Percentiles rank a stretch among this genome's conserved stretches.
Conservation (phyloP, 2,113 vertebrate genomes). For the Platichthys stellatus region DNA sequence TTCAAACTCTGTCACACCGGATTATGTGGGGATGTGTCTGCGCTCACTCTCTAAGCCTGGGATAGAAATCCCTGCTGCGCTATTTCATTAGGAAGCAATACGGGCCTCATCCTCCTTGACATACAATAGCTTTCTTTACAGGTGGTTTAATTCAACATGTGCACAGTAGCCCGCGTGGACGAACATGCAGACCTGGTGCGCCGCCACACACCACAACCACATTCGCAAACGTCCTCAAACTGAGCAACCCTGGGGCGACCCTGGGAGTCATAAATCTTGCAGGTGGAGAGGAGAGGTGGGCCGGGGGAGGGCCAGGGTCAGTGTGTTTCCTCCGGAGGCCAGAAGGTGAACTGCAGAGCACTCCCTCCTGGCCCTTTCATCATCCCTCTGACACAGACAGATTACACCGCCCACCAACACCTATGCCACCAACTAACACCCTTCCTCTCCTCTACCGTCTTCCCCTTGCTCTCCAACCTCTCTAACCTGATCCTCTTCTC, state of each 20-base stretch:
- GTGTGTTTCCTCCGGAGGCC: conserved; percentile 78
- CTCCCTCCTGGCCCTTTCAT: conserved; percentile 77
- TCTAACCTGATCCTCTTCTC: conserved; percentile 60
- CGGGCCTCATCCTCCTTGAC: conserved; percentile 60
- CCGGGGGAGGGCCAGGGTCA: conserved; percentile 72
- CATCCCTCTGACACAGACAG: conserved; percentile 78
- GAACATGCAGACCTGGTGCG: background rate
- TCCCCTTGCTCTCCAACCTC: conserved; percentile 34
- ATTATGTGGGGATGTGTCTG: conserved; percentile 51
- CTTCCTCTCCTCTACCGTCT: conserved; percentile 36
- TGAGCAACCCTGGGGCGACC: conserved; percentile 63
- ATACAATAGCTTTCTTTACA: conserved; percentile 37
- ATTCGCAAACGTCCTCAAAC: conserved; percentile 57
- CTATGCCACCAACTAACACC: conserved; percentile 22
- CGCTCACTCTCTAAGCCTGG: conserved; percentile 29
- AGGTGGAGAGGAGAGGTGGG: conserved; percentile 61
- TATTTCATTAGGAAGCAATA: background rate
- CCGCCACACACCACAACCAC: conserved; percentile 12
- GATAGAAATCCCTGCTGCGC: background rate
- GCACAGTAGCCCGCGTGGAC: background rate
- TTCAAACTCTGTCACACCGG: conserved; percentile 44
- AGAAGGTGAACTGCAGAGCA: conserved; percentile 79
- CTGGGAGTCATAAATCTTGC: conserved; percentile 70
- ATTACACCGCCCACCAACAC: conserved; percentile 65
- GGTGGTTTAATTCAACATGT: conserved; percentile 22